phyloP scores from a whole-genome alignment of 2,797 vertebrate genomes.

The Bufotes viridis region DNA sequence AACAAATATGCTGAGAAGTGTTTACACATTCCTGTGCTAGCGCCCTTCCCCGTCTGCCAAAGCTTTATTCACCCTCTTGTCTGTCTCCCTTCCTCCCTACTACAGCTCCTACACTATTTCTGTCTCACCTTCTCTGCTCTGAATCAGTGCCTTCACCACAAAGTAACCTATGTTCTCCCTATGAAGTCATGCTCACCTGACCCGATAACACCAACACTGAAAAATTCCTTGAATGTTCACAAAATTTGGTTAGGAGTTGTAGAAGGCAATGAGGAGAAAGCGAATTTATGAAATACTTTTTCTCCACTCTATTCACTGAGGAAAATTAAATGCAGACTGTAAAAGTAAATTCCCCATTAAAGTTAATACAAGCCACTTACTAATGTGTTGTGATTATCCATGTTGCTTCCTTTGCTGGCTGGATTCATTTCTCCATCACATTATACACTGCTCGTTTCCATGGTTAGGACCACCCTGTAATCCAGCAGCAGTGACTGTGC shows the following conservation, averaged over 20 bases:
- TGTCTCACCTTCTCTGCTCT: constrained; percentile 32
- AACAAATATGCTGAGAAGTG: constrained; percentile 61
- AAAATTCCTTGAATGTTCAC: background rate
- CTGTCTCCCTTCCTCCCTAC: constrained; percentile 57
- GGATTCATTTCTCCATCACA: too few species aligned
- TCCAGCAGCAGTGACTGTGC: too few species aligned
- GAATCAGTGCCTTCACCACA: constrained; percentile 1
- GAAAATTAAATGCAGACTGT: too few species aligned
- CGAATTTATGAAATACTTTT: too few species aligned
- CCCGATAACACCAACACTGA: background rate
- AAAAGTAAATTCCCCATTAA: too few species aligned
- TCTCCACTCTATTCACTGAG: too few species aligned
- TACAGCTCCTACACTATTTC: constrained; percentile 39
- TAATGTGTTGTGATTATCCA: too few species aligned
- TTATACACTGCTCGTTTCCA: too few species aligned
- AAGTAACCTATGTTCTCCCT: background rate
- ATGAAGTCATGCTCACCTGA: background rate
- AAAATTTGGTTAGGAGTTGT: background rate
- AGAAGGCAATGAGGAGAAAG: too few species aligned
- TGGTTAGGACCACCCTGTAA: too few species aligned
- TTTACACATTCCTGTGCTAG: constrained; percentile 59
- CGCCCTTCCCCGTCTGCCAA: constrained; percentile 58
- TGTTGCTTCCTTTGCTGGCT: too few species aligned
- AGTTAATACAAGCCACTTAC: too few species aligned
- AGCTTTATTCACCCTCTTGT: constrained; percentile 56